Base-by-base conservation (phyloP, 2,113 vertebrate species). In the Spea bombifrons region DNA sequence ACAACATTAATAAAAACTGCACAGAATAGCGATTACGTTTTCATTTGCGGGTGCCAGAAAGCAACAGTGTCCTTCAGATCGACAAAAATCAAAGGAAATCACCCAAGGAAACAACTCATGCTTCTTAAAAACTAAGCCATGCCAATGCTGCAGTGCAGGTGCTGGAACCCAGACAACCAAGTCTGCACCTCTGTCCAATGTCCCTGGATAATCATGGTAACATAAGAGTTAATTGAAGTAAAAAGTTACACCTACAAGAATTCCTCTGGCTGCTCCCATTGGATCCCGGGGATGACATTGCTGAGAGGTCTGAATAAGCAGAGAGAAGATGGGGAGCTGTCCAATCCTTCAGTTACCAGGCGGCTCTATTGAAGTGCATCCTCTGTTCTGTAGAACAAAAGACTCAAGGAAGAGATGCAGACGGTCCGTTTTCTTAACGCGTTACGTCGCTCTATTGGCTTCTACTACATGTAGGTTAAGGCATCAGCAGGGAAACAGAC, bases 201-300 rank as follows among this genome's bases (percentile, higher is more conserved):
- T 16, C 46, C 64, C 7, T 2, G 2, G 66, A 52, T 16, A 71
- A 43, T 67, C 66, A 59, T 64, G 61, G 4, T 8, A 15, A 73
- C 71, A 67, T 7, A 48, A 72, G 43, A 46, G 46, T 12, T 16
- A 83, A 82, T 71, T 84, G 80, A 77, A 88, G 86, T 30, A 30
- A 77, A 93, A 75, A 90, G 85, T 87, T 89, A 75, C 86, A 94
- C 94, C 91, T 95, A 94, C 93, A 79, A 84, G 89, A 90, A 91
- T 90, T 90, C 88, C 89, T 93, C 84, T 89, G 92, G 86, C 90
- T 90, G 86, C 90, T 89, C 83, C 91, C 90, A 72, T 85, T 84
- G 83, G 88, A 85, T 92, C 90, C 92, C 3, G 93, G 91, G 88
- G 92, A 91, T 88, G 94, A 93, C 94, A 95, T 95, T 88, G 88